These are phyloP conservation scores for Neolamprologus caudopunctatus DNA, from an alignment of 2,113 vertebrate species.

Conservation along the genomic window DNA sequence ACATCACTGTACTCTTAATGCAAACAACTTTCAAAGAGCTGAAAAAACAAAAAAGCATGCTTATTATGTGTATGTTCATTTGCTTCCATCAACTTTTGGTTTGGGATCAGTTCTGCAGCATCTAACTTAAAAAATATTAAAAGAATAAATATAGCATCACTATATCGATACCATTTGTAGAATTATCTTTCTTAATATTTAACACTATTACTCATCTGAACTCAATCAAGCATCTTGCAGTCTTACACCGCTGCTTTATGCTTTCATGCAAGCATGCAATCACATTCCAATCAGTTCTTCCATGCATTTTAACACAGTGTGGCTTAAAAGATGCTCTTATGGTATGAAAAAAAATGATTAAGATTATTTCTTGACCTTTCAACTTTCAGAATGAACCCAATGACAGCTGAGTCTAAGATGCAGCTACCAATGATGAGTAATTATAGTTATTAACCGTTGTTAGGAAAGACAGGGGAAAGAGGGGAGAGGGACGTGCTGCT, in stretches of 20 bases:
- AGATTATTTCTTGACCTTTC: conserved; percentile 4
- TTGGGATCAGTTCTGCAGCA: neutral
- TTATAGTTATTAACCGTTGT: neutral
- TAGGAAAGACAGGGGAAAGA: neutral
- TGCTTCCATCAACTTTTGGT: neutral
- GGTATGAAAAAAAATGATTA: neutral
- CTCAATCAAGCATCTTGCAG: neutral
- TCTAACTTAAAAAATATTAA: neutral
- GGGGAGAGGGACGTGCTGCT: neutral
- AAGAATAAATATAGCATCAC: neutral
- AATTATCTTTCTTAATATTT: neutral
- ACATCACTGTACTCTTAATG: conserved; percentile 19
- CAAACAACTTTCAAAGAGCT: neutral
- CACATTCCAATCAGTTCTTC: neutral
- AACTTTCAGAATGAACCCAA: conserved; percentile 13
- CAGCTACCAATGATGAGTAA: conserved; percentile 7
- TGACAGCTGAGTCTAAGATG: neutral
- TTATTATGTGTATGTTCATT: neutral
- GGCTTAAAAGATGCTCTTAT: neutral
- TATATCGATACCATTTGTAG: accelerated
- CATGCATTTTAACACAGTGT: neutral
- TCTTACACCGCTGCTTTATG: neutral
- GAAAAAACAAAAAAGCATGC: neutral
- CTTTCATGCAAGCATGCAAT: neutral
- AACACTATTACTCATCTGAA: neutral